Conservation (phyloP, 2,888 invertebrate genomes). For the Drosophila prolongata region DNA sequence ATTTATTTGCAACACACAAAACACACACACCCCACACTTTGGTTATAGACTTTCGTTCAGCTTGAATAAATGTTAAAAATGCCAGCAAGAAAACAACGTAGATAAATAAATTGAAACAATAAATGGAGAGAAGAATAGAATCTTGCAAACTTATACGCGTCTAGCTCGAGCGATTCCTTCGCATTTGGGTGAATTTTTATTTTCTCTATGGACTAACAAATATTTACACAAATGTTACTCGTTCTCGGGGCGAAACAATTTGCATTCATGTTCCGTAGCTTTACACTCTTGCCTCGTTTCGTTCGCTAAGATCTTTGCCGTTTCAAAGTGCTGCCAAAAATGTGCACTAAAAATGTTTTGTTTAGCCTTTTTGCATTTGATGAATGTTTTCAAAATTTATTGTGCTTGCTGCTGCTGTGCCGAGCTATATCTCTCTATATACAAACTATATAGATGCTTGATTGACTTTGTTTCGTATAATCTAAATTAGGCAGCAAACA, state of each 20-base stretch:
- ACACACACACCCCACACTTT: conserved; percentile 29
- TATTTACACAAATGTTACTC: conserved; percentile 79
- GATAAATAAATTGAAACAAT: conserved; percentile 33
- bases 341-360: conserved; percentile 73
- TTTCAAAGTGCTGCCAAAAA: conserved; percentile 73
- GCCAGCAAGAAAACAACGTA: conserved; percentile 66
- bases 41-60: conserved; percentile 49
- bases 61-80: conserved; percentile 66
- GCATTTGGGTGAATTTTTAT: conserved; percentile 34
- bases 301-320: conserved; percentile 52
- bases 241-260: conserved; percentile 6
- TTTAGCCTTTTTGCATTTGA: conserved; percentile 59
- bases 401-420: conserved; percentile 63
- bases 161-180: conserved; percentile 19
- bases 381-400: conserved; percentile 64
- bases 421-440: conserved; percentile 22
- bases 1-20: conserved; percentile 47
- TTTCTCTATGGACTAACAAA: conserved; percentile 55
- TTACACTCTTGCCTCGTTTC: conserved; percentile 46
- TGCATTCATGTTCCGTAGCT: conserved; percentile 27
- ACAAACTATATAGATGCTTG: conserved; percentile 58
- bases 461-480: conserved; percentile 42
- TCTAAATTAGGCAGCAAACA: conserved; percentile 64
- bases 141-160: conserved; percentile 6
- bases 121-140: conserved; percentile 20